phyloP scores from a whole-genome alignment of 2,888 invertebrate genomes.

The Rhyacophila evoluta region DNA sequence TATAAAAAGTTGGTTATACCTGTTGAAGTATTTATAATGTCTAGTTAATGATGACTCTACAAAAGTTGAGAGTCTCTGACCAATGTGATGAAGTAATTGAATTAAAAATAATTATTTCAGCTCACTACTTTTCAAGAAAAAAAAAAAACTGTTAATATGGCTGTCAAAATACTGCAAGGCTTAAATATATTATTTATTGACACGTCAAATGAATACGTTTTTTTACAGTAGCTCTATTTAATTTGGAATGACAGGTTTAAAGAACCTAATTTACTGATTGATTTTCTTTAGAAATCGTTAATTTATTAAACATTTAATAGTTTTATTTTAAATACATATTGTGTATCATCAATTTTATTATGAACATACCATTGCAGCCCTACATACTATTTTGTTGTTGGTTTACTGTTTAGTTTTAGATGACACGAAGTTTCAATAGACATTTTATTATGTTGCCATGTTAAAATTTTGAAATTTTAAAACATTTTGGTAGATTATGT shows the following conservation, averaged over 20 bases:
- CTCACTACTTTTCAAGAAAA: background rate
- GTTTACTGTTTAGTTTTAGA: no score
- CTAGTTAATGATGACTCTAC: background rate
- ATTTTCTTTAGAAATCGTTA: no score
- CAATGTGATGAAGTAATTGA: slow-evolving; percentile 19
- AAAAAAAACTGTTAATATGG: background rate
- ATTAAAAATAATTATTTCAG: background rate
- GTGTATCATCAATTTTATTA: no score
- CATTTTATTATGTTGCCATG: no score
- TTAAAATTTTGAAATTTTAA: no score
- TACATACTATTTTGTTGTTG: no score
- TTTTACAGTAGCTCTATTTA: background rate
- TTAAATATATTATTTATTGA: background rate
- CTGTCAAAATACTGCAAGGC: background rate
- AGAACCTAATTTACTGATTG: no score
- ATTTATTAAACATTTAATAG: no score
- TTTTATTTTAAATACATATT: no score
- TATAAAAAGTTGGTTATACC: background rate
- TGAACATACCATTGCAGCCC: no score
- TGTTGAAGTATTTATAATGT: background rate
- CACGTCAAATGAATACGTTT: background rate
- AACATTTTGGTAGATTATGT: no score
- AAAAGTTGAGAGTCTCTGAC: slow-evolving; percentile 1
- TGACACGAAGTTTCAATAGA: no score
- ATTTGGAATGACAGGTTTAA: background rate